A percentile compares a stretch with the other conserved stretches of the same genome.
phyloP scores from a whole-genome alignment of 2,888 invertebrate genomes.

The Zhuqinia jingwanae region DNA sequence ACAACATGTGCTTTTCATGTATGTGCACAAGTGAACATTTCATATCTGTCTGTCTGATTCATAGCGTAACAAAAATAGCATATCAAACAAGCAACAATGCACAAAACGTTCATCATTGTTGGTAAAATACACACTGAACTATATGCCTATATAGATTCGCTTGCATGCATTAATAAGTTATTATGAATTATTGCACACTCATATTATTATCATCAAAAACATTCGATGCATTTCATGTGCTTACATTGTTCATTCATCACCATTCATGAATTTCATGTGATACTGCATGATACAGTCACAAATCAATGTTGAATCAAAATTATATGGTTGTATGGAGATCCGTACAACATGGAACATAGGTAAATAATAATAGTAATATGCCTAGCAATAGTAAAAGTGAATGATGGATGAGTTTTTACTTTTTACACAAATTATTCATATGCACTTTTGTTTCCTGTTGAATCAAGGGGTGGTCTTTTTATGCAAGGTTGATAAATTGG shows the following conservation, averaged over 20 bases:
- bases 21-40: conserved; percentile 14
- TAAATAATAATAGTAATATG: not conserved
- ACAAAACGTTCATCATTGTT: conserved; percentile 35
- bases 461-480: not conserved
- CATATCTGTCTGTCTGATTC: conserved; percentile 60
- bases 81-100: conserved; percentile 44
- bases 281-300: not conserved
- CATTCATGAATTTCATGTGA: not conserved
- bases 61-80: conserved; percentile 58
- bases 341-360: not conserved
- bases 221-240: not conserved
- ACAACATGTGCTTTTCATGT: conserved; percentile 61
- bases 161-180: conserved; percentile 16
- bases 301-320: not conserved
- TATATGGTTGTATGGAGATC: conserved; percentile 3
- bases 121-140: not conserved
- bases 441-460: conserved; percentile 31
- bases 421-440: not conserved
- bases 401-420: not conserved
- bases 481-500: conserved; percentile 16
- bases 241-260: conserved; percentile 13
- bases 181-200: conserved; percentile 35
- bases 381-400: not conserved
- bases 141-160: conserved; percentile 31
- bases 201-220: conserved; percentile 14